These are phyloP conservation scores for Microctenopoma steveboyesi DNA, from an alignment of 2,797 vertebrate genomes.

Conservation along the genomic window DNA sequence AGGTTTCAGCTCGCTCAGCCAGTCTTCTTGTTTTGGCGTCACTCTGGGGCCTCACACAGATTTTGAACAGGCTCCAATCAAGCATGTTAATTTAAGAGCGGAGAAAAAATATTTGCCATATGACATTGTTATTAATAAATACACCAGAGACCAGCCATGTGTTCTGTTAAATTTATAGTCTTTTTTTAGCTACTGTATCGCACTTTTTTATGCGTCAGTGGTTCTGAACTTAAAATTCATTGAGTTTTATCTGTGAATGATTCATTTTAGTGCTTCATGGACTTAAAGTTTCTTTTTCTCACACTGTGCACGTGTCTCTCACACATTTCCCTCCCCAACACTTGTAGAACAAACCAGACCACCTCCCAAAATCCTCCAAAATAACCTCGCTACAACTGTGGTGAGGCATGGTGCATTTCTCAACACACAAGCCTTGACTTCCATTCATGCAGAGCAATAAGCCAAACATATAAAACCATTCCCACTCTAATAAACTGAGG, in stretches of 20 bases:
- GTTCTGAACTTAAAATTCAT: slow-evolving; percentile 31
- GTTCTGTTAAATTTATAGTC: slow-evolving; percentile 59
- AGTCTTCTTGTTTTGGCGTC: slow-evolving; percentile 73
- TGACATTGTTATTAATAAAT: slow-evolving; percentile 78
- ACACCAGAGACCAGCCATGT: slow-evolving; percentile 58
- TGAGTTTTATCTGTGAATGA: slow-evolving; percentile 47
- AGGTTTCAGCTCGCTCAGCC: slow-evolving; percentile 73
- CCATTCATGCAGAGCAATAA: slow-evolving; percentile 77
- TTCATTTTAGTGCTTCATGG: slow-evolving; percentile 31
- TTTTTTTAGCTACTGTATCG: slow-evolving; percentile 53
- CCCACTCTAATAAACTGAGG: slow-evolving; percentile 75
- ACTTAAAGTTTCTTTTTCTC: slow-evolving; percentile 41
- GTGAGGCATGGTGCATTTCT: slow-evolving; percentile 63
- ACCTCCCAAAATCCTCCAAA: slow-evolving; percentile 67
- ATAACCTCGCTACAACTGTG: slow-evolving; percentile 69
- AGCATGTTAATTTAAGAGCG: slow-evolving; percentile 75
- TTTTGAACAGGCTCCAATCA: slow-evolving; percentile 72
- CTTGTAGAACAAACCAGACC: slow-evolving; percentile 68
- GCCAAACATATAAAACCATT: slow-evolving; percentile 79
- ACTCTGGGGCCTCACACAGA: slow-evolving; percentile 65
- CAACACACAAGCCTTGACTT: slow-evolving; percentile 69
- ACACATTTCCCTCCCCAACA: slow-evolving; percentile 23
- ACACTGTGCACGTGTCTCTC: slow-evolving; percentile 37
- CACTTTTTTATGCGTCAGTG: slow-evolving; percentile 53
- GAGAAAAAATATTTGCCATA: slow-evolving; percentile 63